Base-by-base conservation (phyloP, 2,888 invertebrate species). In the Brachyptera putata region DNA sequence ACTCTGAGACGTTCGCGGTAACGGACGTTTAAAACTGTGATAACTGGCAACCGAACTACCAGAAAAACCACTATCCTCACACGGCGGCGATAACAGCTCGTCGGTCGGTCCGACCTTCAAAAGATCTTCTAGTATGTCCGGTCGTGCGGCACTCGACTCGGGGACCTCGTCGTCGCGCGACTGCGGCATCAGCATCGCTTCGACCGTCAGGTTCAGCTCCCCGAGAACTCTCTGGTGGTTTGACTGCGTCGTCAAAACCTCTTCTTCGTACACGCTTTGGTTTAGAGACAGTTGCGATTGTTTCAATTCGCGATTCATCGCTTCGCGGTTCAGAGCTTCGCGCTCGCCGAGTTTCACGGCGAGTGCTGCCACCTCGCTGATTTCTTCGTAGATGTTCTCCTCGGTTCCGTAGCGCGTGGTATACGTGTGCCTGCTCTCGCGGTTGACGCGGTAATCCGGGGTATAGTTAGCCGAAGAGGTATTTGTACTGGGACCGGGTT, bases 111-210 rank as follows among this genome's bases (percentile, higher is more conserved):
- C 84, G 63, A 85, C 84, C 16, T 48, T 36, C 18, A 61, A 39
- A 41, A 89, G 75, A 71, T 87, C 86, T 57, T 72, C 72, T 26
- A 68, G 82, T 81, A 65, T 82, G 77, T 70, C 81, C 83, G 37
- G 49, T 24, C 34, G 58, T 34, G 60, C 60, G 59, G 21, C 24
- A 21, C 14, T 16, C 41, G 14, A 22, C 21, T 22, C 25, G 60
- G 60, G 9, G 61, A 57, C 55, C 60, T 65, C 18, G 43, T 61
- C 48, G 61, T 49, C 56, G 60, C 57, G 43, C 83, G 83, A 70
- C 37, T 14, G 16, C 16, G 91, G 92, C 92, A 92, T 93, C 66
- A 93, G 76, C 91, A 93, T 91, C 48, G 90, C 91, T 76, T 93
- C 92, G 46, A 89, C 89, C 68, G 91, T 89, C 63, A 93, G 81